phyloP scores from a whole-genome alignment of 1,140 invertebrate genomes.

The Microplitis demolitor region DNA sequence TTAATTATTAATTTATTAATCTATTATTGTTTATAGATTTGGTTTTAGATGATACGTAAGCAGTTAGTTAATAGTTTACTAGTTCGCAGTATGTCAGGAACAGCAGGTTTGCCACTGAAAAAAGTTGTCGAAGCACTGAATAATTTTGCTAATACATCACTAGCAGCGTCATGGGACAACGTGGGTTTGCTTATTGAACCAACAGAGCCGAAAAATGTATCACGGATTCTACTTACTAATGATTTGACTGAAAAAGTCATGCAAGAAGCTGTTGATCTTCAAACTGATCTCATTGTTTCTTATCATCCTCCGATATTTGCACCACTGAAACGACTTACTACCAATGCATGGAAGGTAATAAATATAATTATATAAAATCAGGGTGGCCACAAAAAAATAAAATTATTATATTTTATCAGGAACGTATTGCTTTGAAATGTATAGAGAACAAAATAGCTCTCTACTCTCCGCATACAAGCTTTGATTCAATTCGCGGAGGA shows the following conservation, averaged over 20 bases:
- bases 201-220: conserved; percentile 65
- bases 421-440: conserved; percentile 80
- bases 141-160: conserved; percentile 70
- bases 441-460: conserved; percentile 86
- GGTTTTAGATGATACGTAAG: conserved; percentile 12
- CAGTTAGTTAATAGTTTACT: not conserved
- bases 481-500: conserved; percentile 82
- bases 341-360: conserved; percentile 74
- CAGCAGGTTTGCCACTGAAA: conserved; percentile 61
- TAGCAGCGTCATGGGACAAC: conserved; percentile 94
- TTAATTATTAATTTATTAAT: not conserved
- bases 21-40: not conserved
- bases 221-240: conserved; percentile 86
- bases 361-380: conserved; percentile 9
- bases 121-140: conserved; percentile 70
- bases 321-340: conserved; percentile 78
- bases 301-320: conserved; percentile 96
- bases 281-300: conserved; percentile 83
- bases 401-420: conserved; percentile 53
- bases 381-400: too few species aligned
- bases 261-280: conserved; percentile 75
- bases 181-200: conserved; percentile 91
- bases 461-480: conserved; percentile 92
- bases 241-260: conserved; percentile 91
- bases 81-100: not conserved